A percentile compares a stretch with the other conserved stretches of the same genome.
Evolutionary conservation across 2,113 vertebrate genomes (phyloP).

Genomic region (Chaenogobius annularis): DNA sequence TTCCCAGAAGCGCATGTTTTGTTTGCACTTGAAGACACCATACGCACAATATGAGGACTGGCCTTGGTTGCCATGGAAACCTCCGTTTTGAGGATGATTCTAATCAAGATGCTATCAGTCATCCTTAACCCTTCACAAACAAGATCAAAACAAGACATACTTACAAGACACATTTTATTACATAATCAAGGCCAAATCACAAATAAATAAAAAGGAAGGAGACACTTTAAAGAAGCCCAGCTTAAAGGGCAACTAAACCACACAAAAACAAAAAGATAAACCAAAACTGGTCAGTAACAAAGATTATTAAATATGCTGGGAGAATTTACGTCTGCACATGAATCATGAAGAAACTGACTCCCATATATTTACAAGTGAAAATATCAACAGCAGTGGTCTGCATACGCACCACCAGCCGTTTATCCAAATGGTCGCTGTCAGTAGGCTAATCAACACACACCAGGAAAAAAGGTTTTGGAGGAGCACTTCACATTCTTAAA

Average conservation of each 20-base stretch:
- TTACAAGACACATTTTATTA: constrained; percentile 68
- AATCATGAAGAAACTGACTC: constrained; percentile 14
- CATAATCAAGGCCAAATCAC: constrained; percentile 82
- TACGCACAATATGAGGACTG: constrained; percentile 11
- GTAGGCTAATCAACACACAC: constrained; percentile 14
- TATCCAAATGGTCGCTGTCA: constrained; percentile 20
- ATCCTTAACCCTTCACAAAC: constrained; percentile 12
- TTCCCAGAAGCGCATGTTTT: constrained; percentile 40
- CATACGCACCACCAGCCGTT: constrained; percentile 24
- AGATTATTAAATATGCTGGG: constrained; percentile 68
- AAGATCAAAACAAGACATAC: constrained; percentile 8
- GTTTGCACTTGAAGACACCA: constrained; percentile 15
- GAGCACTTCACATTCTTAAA: constrained; percentile 59
- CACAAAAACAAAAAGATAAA: constrained; percentile 35
- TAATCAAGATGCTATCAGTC: constrained; percentile 50
- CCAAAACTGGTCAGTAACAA: constrained; percentile 47
- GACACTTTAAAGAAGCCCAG: constrained; percentile 71
- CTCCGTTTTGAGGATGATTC: constrained; percentile 46
- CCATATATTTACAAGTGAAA: constrained; percentile 43
- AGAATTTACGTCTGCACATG: constrained; percentile 67
- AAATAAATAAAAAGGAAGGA: constrained; percentile 83
- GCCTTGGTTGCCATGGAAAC: constrained; percentile 72
- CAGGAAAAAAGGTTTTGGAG: constrained; percentile 12
- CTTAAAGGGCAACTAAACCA: constrained; percentile 59
- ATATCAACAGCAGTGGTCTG: constrained; percentile 37